Evolutionary conservation across 2,797 vertebrate species (phyloP).

Genomic region (Crypturellus tataupa): DNA sequence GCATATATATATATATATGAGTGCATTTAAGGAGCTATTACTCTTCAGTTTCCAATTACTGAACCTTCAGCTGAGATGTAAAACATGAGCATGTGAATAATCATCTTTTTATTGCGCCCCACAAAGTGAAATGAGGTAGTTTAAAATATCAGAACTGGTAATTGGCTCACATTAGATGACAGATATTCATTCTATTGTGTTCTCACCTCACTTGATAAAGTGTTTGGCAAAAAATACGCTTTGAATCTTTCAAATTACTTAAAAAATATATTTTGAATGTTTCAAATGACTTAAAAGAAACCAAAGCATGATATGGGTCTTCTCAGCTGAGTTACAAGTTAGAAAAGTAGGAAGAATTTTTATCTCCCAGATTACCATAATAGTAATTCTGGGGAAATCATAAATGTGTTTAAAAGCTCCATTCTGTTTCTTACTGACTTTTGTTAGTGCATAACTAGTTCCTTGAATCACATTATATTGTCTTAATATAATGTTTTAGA

Average conservation of each 20-base stretch:
- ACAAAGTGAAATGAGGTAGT: neutral
- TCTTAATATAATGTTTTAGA: neutral
- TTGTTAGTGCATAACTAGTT: neutral
- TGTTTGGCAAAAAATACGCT: neutral
- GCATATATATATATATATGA: too few relatives aligned
- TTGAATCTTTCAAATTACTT: neutral
- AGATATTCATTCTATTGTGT: neutral
- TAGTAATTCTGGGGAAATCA: neutral
- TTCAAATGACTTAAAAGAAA: neutral
- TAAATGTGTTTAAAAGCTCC: neutral
- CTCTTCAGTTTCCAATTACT: neutral
- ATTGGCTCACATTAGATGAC: neutral
- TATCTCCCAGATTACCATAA: neutral
- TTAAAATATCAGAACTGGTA: neutral
- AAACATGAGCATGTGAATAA: neutral
- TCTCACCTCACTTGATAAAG: neutral
- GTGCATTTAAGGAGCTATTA: neutral
- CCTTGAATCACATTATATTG: neutral
- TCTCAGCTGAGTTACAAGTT: neutral
- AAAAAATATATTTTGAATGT: rapidly evolving
- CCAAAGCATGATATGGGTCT: neutral
- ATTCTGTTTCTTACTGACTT: neutral
- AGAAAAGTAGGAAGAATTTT: neutral
- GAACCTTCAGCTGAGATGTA: neutral
- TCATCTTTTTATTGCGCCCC: neutral